Percentiles rank a stretch among this genome's conserved stretches.
These are phyloP conservation scores for Neodontobutis hainanensis DNA, from an alignment of 2,113 vertebrate genomes.

Conservation along the genomic window DNA sequence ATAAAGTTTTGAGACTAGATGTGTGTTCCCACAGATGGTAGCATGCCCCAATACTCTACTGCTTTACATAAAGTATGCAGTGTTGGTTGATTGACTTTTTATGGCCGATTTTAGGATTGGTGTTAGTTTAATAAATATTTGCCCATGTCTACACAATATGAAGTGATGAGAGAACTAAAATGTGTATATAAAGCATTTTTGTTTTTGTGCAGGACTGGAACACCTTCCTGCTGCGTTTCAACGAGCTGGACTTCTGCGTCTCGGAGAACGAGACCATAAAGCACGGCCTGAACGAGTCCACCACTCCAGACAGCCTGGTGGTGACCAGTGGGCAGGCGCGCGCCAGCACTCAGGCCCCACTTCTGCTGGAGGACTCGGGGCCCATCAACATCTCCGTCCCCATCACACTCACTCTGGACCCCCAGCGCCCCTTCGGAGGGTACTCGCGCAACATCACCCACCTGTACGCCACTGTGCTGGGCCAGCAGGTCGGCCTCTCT, in stretches of 20 bases:
- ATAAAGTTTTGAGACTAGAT: no score
- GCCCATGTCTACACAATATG: no score
- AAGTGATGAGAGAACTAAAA: no score
- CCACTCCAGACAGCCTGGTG: constrained; percentile 86
- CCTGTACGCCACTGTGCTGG: constrained; percentile 88
- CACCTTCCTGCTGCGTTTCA: constrained; percentile 93
- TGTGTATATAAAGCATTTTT: no score
- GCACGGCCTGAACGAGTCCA: constrained; percentile 91
- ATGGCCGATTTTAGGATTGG: no score
- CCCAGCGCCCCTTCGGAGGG: constrained; percentile 89
- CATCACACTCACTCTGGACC: constrained; percentile 93
- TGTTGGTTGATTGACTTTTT: no score
- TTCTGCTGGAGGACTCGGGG: constrained; percentile 89
- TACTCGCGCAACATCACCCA: constrained; percentile 97
- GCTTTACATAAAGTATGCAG: no score
- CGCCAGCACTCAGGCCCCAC: constrained; percentile 86
- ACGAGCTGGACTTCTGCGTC: constrained; percentile 95
- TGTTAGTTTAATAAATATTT: no score
- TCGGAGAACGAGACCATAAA: constrained; percentile 98
- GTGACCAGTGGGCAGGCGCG: constrained; percentile 89
- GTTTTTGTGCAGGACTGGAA: constrained; percentile 89
- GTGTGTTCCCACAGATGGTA: no score
- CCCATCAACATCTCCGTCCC: constrained; percentile 94
- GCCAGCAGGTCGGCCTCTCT: constrained; percentile 92
- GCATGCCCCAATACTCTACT: no score